These are phyloP conservation scores for Ennomos fuscantarius DNA, from an alignment of 2,888 invertebrate genomes.

Conservation along the genomic window DNA sequence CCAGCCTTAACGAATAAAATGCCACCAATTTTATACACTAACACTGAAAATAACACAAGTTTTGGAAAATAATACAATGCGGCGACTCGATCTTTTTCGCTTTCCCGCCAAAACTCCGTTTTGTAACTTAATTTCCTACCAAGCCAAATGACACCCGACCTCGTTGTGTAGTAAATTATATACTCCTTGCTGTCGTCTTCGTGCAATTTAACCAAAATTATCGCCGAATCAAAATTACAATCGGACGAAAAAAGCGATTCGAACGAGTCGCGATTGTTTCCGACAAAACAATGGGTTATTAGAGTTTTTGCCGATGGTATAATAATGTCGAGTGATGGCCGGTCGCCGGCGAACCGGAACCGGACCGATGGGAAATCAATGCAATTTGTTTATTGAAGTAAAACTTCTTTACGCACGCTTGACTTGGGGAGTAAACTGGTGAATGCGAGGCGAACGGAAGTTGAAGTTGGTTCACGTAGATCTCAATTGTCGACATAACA, in stretches of 20 bases:
- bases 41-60: no score
- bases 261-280: slow-evolving; percentile 40
- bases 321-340: slow-evolving; percentile 29
- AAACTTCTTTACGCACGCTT: no score
- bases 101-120: no score
- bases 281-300: slow-evolving; percentile 67
- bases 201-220: slow-evolving; percentile 40
- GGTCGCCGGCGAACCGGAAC: slow-evolving; percentile 6
- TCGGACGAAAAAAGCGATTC: slow-evolving; percentile 42
- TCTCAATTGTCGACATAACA: no score
- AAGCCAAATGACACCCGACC: slow-evolving; percentile 18
- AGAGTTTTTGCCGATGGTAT: slow-evolving; percentile 63
- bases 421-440: no score
- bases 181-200: slow-evolving; percentile 3
- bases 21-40: no score
- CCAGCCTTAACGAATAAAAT: no score
- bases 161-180: no score
- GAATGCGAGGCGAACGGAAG: no score
- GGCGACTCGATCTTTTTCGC: no score
- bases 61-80: no score
- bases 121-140: not conserved
- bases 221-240: slow-evolving; percentile 40
- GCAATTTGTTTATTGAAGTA: slow-evolving; percentile 6
- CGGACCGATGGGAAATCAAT: slow-evolving; percentile 20
- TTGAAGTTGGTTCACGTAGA: no score